These are phyloP conservation scores for Gymnobelideus leadbeateri DNA, from an alignment of 2,113 vertebrate species.

Conservation along the genomic window DNA sequence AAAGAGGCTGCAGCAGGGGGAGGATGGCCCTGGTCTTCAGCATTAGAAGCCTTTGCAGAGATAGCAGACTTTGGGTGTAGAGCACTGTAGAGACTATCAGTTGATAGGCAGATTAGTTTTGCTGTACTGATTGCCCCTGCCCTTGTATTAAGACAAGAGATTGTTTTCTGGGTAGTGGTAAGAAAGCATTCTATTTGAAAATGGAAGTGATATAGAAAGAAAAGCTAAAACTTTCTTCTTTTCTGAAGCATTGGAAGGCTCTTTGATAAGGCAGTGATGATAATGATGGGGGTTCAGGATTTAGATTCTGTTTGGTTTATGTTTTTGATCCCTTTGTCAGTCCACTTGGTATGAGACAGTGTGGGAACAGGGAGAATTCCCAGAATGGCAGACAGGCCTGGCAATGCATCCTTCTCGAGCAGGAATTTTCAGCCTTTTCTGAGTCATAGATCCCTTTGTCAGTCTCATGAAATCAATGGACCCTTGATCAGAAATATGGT, in stretches of 20 bases:
- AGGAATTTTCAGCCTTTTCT: neutral
- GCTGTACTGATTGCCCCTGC: neutral
- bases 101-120: no score
- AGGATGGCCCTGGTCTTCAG: no score
- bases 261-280: neutral
- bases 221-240: neutral
- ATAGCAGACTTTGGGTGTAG: neutral
- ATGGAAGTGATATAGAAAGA: neutral
- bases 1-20: neutral
- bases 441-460: neutral
- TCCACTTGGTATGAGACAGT: neutral
- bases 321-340: neutral
- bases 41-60: no score
- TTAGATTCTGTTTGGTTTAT: neutral
- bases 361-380: neutral
- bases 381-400: neutral
- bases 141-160: neutral
- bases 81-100: no score
- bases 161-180: neutral
- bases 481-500: neutral
- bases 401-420: neutral
- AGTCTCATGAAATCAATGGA: neutral
- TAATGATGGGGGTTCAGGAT: neutral
- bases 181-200: neutral
- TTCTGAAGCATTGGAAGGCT: neutral